phyloP scores from a whole-genome alignment of 1,140 invertebrate species.

The Augochlora pura region DNA sequence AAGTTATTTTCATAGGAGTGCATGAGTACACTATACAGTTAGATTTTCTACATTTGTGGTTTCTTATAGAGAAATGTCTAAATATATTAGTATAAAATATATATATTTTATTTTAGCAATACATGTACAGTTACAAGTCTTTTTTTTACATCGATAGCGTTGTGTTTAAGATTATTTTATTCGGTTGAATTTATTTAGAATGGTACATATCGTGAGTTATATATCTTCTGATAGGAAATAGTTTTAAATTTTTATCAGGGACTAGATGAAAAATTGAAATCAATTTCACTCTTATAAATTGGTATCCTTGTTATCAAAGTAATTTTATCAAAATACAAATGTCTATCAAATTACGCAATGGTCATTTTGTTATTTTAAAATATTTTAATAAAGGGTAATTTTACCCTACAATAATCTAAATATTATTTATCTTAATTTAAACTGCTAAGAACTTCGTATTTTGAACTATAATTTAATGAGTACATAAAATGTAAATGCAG shows the following conservation, averaged over 20 bases:
- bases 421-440: constrained; percentile 65
- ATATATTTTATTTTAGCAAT: constrained; percentile 37
- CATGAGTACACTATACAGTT: constrained; percentile 51
- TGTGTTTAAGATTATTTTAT: constrained; percentile 49
- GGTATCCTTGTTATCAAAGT: constrained; percentile 14
- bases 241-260: constrained; percentile 63
- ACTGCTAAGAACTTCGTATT: constrained; percentile 55
- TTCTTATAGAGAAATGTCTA: constrained; percentile 19
- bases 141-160: constrained; percentile 29
- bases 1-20: constrained; percentile 55
- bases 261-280: constrained; percentile 63
- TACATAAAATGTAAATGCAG: constrained; percentile 61
- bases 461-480: constrained; percentile 52
- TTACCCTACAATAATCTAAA: constrained; percentile 55
- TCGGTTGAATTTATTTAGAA: constrained; percentile 44
- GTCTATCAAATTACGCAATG: constrained; percentile 54
- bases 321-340: constrained; percentile 33
- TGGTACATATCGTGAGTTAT: constrained; percentile 27
- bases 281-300: constrained; percentile 49
- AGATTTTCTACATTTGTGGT: constrained; percentile 27
- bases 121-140: constrained; percentile 39
- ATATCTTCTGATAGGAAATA: constrained; percentile 36
- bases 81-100: constrained; percentile 23
- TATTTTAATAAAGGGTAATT: constrained; percentile 49
- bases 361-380: constrained; percentile 37